Evolutionary conservation across 1,140 invertebrate species (phyloP).

Genomic region (Homarus americanus): DNA sequence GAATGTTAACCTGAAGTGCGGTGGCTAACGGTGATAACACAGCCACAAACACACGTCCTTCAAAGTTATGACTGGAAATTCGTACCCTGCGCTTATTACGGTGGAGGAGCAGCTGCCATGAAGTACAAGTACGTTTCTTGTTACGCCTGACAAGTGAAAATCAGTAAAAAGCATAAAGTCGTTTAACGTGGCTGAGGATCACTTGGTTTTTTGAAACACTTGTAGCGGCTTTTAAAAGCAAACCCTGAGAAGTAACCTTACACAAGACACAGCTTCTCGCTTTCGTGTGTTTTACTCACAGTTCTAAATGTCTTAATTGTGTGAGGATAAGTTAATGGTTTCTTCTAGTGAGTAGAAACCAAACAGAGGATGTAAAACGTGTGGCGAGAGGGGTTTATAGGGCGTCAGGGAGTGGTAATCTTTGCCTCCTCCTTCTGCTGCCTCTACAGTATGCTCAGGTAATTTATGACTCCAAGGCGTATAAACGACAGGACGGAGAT

Average conservation of each 20-base stretch:
- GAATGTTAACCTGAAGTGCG: not conserved
- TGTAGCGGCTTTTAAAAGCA: not conserved
- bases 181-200: not conserved
- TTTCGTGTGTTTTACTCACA: too few relatives aligned
- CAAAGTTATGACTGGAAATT: not conserved
- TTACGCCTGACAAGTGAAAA: not conserved
- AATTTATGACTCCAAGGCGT: not conserved
- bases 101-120: not conserved
- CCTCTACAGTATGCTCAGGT: not conserved
- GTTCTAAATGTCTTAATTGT: too few relatives aligned
- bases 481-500: not conserved
- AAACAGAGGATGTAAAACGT: too few relatives aligned
- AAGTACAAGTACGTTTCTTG: not conserved
- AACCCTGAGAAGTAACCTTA: too few relatives aligned
- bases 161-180: not conserved
- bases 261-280: too few relatives aligned
- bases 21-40: not conserved
- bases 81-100: not conserved
- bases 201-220: not conserved
- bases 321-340: too few relatives aligned
- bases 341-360: too few relatives aligned
- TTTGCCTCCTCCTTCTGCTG: not conserved
- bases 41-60: not conserved
- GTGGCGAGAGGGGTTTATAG: too few relatives aligned
- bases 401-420: not conserved